Base-by-base conservation (phyloP, 2,113 vertebrate genomes). In the Passer domesticus region DNA sequence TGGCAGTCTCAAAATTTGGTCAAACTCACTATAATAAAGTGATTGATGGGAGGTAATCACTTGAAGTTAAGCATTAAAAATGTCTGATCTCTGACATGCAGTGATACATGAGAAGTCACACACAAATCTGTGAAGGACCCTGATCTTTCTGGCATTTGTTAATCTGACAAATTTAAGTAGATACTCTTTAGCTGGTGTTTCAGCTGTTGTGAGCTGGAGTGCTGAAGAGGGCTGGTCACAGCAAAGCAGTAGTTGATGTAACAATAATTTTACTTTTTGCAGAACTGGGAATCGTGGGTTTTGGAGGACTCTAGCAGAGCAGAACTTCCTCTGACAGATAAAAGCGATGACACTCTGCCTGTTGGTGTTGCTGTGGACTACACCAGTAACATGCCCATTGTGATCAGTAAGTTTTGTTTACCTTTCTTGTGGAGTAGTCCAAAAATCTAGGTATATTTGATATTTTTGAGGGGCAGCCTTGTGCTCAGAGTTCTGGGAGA, bases 271-370 rank as follows among this genome's bases (percentile, higher is more conserved):
- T 44, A 17, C 52, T 77, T 73, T 80, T 58, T 94, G 98, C 99
- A 96, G 96, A 98, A 97, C 91, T 99, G 99, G 99, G 99, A 99
- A 55, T 97, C 98, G 1, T 99, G 99, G 99, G 58, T 98, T 25
- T 97, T 99, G 63, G 99, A 99, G 94, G 99, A 99, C 68, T 98
- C 98, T 1, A 98, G 99, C 90, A 97, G 99, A 90, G 99, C 99
- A 18, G 99, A 99, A 75, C 98, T 99, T 73, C 99, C 99, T 1
- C 98, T 99, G 90, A 99, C 99, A 0, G 98, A 99, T 35, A 98
- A 97, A 79, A 99, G 88, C 0, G 99, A 99, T 12, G 99, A 99
- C 95, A 99, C 99, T 14, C 95, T 99, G 84, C 99, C 99, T 0
- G 95, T 99, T 90, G 99, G 99, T 1, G 97, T 99, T 62, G 99